Conservation (phyloP, 1,140 invertebrate species). For the Eriocheir sinensis region DNA sequence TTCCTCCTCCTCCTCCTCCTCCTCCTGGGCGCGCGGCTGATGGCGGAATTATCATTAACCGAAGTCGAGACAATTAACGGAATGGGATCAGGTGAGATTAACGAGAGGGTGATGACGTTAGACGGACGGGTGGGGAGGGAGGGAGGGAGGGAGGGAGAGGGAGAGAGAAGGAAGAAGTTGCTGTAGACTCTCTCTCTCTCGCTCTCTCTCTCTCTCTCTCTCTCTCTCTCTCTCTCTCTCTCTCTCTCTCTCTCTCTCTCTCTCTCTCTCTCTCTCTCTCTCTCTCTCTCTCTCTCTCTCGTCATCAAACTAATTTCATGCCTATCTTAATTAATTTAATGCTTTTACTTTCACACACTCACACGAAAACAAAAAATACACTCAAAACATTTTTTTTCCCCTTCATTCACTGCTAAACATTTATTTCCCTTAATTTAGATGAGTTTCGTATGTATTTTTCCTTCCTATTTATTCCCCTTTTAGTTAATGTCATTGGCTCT, state of each 20-base stretch:
- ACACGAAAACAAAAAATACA: no score
- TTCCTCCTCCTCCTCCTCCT: not conserved
- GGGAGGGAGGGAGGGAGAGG: not conserved
- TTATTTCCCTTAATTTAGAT: no score
- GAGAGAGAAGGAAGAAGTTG: not conserved
- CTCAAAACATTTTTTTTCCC: not conserved
- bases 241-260: not conserved
- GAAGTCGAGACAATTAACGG: slow-evolving; percentile 23
- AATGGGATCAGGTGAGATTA: slow-evolving; percentile 24
- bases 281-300: slow-evolving; percentile 22
- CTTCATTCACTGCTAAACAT: no score
- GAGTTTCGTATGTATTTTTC: no score
- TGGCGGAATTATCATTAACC: not conserved
- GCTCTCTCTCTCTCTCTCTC: not conserved
- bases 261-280: slow-evolving; percentile 22
- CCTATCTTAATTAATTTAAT: not conserved
- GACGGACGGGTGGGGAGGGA: not conserved
- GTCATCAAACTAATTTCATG: not conserved
- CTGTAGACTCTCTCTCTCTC: no score
- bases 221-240: not conserved
- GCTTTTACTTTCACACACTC: not conserved
- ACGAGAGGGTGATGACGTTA: not conserved
- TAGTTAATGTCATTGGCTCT: not conserved
- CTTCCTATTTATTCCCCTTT: no score
- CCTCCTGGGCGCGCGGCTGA: not conserved